Conservation (phyloP, 2,888 invertebrate genomes). For the Cyclophora punctaria region DNA sequence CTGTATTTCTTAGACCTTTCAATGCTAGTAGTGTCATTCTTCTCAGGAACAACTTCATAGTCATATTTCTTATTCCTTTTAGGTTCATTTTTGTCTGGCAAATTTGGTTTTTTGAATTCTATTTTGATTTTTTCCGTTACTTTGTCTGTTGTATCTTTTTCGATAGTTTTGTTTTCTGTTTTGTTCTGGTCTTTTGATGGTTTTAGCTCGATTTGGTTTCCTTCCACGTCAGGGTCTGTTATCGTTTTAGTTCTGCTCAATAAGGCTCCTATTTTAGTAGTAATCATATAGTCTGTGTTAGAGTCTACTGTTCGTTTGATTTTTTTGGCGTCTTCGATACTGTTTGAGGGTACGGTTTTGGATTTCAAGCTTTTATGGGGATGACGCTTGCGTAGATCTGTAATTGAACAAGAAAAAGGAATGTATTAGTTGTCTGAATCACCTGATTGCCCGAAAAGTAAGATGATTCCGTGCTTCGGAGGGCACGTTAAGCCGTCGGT, state of each 20-base stretch:
- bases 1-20: no score
- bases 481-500: no score
- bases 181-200: neutral
- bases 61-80: conserved; percentile 44
- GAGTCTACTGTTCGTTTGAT: conserved; percentile 22
- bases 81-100: conserved; percentile 14
- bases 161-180: neutral
- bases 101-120: conserved; percentile 6
- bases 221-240: no score
- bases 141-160: conserved; percentile 22
- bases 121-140: conserved; percentile 5
- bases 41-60: conserved; percentile 35
- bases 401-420: conserved; percentile 5
- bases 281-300: neutral
- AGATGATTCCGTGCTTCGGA: no score
- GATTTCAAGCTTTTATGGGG: conserved; percentile 30
- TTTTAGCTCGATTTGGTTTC: no score
- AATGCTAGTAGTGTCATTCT: conserved; percentile 24
- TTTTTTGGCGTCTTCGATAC: conserved; percentile 21
- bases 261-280: no score
- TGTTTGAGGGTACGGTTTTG: conserved; percentile 18
- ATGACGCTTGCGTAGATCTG: conserved; percentile 25
- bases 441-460: no score
- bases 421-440: neutral
- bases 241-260: no score